These are phyloP conservation scores for Sinopyrophorus schimmeli DNA, from an alignment of 2,888 invertebrate genomes.

Conservation along the genomic window DNA sequence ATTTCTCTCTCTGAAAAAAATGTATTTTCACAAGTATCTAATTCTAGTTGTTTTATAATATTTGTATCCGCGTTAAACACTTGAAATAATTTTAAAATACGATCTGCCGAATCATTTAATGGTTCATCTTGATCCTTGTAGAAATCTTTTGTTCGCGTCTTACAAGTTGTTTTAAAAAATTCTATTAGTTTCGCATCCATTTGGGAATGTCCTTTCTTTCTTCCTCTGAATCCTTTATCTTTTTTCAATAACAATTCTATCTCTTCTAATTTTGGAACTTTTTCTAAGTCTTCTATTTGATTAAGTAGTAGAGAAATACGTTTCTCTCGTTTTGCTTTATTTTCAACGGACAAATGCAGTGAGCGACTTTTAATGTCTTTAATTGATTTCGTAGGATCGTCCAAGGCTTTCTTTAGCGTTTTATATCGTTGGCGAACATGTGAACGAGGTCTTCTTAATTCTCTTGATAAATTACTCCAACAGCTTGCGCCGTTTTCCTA, in stretches of 20 bases:
- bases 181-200: constrained; percentile 28
- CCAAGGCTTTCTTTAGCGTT: constrained; percentile 58
- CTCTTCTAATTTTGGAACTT: constrained; percentile 5
- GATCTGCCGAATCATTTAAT: constrained; percentile 8
- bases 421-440: constrained; percentile 52
- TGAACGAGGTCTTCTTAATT: constrained; percentile 61
- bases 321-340: not conserved
- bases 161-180: constrained; percentile 32
- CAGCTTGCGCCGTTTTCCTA: constrained; percentile 53
- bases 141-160: constrained; percentile 17
- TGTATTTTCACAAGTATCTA: not conserved
- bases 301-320: no score
- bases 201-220: no score
- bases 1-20: not conserved
- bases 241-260: no score
- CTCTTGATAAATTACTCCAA: constrained; percentile 60
- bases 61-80: not conserved
- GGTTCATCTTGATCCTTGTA: constrained; percentile 2
- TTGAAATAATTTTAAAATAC: constrained; percentile 21
- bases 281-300: no score
- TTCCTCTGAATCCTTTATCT: no score
- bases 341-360: not conserved
- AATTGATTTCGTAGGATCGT: constrained; percentile 54
- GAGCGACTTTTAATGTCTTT: constrained; percentile 51
- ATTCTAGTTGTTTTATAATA: not conserved